Conservation (phyloP, 2,113 vertebrate genomes). For the Willisornis vidua region DNA sequence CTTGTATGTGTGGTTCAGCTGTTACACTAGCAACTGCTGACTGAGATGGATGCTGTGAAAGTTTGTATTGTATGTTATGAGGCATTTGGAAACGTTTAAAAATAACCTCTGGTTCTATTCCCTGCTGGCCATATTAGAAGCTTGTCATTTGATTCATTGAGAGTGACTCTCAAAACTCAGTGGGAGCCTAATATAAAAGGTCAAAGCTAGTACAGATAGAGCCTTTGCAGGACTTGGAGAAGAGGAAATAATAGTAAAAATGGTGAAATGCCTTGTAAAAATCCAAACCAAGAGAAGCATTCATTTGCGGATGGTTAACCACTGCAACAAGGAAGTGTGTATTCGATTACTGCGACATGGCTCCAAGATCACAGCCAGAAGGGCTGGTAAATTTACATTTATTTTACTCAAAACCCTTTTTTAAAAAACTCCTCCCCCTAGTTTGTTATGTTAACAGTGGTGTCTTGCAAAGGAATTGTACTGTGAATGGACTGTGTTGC, state of each 20-base stretch:
- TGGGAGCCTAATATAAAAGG: slow-evolving; percentile 60
- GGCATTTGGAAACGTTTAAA: slow-evolving; percentile 81
- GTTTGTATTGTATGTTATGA: slow-evolving; percentile 65
- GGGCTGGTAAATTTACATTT: slow-evolving; percentile 71
- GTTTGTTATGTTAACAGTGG: not conserved
- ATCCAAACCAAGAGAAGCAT: slow-evolving; percentile 89
- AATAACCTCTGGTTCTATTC: slow-evolving; percentile 83
- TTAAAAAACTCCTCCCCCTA: not conserved
- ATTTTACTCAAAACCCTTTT: not conserved
- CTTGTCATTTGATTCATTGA: slow-evolving; percentile 86
- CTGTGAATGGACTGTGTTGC: not conserved
- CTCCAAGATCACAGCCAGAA: slow-evolving; percentile 81
- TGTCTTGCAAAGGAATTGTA: not conserved
- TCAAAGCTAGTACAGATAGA: slow-evolving; percentile 57
- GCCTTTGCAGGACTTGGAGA: slow-evolving; percentile 18
- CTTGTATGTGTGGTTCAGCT: slow-evolving; percentile 52
- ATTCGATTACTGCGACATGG: slow-evolving; percentile 88
- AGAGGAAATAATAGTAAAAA: slow-evolving; percentile 53
- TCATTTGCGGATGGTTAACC: slow-evolving; percentile 90
- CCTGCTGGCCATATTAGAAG: slow-evolving; percentile 78
- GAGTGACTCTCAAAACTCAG: slow-evolving; percentile 62
- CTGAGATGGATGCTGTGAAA: slow-evolving; percentile 14
- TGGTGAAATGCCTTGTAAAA: slow-evolving; percentile 92
- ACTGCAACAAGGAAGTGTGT: slow-evolving; percentile 87
- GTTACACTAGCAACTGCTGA: slow-evolving; percentile 62